A percentile compares a stretch with the other conserved stretches of the same genome.
phyloP scores from a whole-genome alignment of 2,113 vertebrate genomes.

The Phaetusa simplex region DNA sequence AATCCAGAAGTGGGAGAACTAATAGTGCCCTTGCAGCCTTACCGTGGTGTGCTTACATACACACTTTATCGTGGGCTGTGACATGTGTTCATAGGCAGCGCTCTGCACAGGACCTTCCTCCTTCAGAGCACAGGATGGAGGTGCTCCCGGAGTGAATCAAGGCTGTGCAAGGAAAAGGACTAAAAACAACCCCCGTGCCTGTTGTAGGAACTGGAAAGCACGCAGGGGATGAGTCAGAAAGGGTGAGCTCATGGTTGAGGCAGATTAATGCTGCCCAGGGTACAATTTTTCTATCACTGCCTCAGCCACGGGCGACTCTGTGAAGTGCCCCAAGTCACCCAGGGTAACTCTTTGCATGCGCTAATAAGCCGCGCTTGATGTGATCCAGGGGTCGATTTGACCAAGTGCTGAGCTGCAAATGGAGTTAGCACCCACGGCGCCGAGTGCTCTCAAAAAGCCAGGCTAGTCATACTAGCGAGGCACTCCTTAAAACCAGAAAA shows the following conservation, averaged over 20 bases:
- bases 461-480: no score
- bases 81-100: not conserved
- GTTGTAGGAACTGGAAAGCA: not conserved
- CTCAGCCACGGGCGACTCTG: not conserved
- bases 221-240: not conserved
- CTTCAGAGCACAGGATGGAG: not conserved
- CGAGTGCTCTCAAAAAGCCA: not conserved
- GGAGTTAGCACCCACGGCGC: rapidly evolving
- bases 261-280: not conserved
- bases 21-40: not conserved
- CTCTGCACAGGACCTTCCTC: not conserved
- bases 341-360: rapidly evolving
- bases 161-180: not conserved
- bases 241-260: constrained; percentile 14
- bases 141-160: not conserved
- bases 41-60: not conserved
- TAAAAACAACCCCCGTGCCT: not conserved
- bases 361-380: rapidly evolving
- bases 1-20: not conserved
- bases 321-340: not conserved
- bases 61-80: not conserved
- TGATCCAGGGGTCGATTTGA: not conserved
- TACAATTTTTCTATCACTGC: not conserved
- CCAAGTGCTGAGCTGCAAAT: not conserved
- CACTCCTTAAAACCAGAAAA: not conserved